Percentiles rank a stretch among this genome's conserved stretches.
Conservation (phyloP, 1,140 invertebrate species). For the Drosophila athabasca region DNA sequence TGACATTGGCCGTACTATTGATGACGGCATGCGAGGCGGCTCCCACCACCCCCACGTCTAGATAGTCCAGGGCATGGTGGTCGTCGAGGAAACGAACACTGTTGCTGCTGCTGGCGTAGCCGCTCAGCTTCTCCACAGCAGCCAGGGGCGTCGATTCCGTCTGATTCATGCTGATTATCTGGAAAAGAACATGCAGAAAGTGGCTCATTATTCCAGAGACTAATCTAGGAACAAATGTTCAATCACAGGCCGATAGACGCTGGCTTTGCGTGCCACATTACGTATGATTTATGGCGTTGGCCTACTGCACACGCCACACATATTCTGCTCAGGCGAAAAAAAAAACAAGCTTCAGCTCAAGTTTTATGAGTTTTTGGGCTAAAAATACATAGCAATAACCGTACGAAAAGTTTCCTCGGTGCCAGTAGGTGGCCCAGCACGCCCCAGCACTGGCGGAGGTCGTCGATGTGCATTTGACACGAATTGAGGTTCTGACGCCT, state of each 20-base stretch:
- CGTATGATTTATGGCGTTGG: conserved; percentile 52
- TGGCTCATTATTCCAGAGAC: conserved; percentile 8
- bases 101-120: conserved; percentile 32
- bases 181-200: conserved; percentile 22
- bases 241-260: conserved; percentile 5
- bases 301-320: conserved; percentile 35
- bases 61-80: conserved; percentile 49
- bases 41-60: conserved; percentile 30
- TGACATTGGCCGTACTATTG: conserved; percentile 15
- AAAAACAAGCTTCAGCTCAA: background rate
- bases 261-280: conserved; percentile 39
- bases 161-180: conserved; percentile 71
- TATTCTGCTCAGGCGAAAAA: too few relatives aligned
- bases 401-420: conserved; percentile 38
- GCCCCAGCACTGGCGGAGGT: conserved; percentile 2
- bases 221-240: conserved; percentile 24
- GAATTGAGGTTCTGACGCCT: conserved; percentile 29
- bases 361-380: conserved; percentile 16
- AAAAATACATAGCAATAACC: conserved; percentile 41
- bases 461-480: conserved; percentile 47
- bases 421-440: conserved; percentile 53
- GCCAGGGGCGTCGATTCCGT: conserved; percentile 38
- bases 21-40: conserved; percentile 6
- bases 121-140: conserved; percentile 16
- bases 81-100: conserved; percentile 39